Percentiles rank a stretch among this genome's conserved stretches.
Conservation (phyloP, 1,140 invertebrate genomes). For the Pinna nobilis region DNA sequence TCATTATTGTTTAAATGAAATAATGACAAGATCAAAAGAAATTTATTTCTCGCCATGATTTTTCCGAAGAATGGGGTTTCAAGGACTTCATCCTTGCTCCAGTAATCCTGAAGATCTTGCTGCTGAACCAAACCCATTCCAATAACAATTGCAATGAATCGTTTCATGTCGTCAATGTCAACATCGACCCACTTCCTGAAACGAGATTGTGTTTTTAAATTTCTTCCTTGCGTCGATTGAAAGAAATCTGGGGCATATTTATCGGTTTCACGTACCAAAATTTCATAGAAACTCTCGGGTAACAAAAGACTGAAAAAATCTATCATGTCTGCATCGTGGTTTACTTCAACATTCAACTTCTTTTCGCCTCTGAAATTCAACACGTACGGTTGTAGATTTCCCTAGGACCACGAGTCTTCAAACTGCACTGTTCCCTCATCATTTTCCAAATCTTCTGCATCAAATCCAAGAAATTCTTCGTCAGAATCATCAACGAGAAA, state of each 20-base stretch:
- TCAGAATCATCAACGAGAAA: too few species aligned
- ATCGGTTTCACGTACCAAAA: background rate
- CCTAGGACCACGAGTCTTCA: too few species aligned
- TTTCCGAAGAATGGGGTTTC: conserved; percentile 24
- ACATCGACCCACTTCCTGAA: too few species aligned
- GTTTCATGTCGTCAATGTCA: conserved; percentile 24
- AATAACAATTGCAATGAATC: conserved; percentile 4
- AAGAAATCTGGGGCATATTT: background rate
- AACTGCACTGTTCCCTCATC: too few species aligned
- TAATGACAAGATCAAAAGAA: conserved; percentile 6
- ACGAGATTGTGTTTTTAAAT: background rate
- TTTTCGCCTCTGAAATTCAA: too few species aligned
- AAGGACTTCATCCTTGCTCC: conserved; percentile 6
- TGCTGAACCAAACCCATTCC: conserved; percentile 17
- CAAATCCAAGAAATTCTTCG: too few species aligned
- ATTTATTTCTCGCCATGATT: conserved; percentile 9
- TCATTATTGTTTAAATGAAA: conserved; percentile 10
- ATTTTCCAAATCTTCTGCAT: too few species aligned
- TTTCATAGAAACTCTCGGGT: background rate
- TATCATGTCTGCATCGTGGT: background rate
- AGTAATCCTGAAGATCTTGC: conserved; percentile 2
- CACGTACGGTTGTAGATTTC: too few species aligned
- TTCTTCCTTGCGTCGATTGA: too few species aligned
- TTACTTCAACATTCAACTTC: background rate
- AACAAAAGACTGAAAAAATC: background rate